Conservation (phyloP, 2,797 vertebrate genomes). For the Trichosurus vulpecula region DNA sequence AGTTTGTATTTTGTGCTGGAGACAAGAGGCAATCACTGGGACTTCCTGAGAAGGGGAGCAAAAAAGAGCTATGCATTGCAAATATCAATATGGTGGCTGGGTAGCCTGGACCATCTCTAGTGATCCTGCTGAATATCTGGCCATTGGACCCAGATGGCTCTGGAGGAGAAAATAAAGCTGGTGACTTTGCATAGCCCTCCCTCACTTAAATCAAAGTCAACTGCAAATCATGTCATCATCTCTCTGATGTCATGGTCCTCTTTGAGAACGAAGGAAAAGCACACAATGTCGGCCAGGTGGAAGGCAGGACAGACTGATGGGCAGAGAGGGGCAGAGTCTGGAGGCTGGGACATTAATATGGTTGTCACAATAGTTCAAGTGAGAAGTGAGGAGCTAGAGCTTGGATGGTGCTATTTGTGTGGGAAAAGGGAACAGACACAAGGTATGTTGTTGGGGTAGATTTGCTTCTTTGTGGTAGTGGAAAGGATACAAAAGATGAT, state of each 20-base stretch:
- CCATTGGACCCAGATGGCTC: too few species aligned
- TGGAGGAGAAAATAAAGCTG: too few species aligned
- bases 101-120: too few species aligned
- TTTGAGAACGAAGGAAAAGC: too few species aligned
- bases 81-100: neutral
- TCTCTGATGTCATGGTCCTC: too few species aligned
- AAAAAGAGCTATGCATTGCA: neutral
- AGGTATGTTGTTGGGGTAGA: neutral
- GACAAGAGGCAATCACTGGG: neutral
- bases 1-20: neutral
- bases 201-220: too few species aligned
- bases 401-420: too few species aligned
- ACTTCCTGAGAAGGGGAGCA: too few species aligned
- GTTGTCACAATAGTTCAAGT: neutral
- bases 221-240: too few species aligned
- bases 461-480: neutral
- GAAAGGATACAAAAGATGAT: neutral
- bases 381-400: neutral
- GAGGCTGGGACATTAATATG: neutral
- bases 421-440: neutral
- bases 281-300: too few species aligned
- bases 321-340: neutral
- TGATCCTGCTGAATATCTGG: too few species aligned
- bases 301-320: neutral
- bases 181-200: too few species aligned